Conservation (phyloP, 2,113 vertebrate species). For the Amphiprion ocellaris region DNA sequence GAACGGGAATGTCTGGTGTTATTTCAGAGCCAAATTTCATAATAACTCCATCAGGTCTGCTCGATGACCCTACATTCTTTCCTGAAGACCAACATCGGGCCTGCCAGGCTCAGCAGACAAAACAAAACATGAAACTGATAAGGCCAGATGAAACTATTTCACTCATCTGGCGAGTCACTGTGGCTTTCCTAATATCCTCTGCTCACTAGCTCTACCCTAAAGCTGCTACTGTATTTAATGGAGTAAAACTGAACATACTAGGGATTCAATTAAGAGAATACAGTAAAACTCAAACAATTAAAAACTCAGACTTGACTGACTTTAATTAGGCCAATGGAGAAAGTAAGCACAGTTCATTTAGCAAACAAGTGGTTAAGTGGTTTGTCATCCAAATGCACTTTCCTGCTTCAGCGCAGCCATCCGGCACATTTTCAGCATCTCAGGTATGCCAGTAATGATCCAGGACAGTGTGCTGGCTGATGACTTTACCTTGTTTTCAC, state of each 20-base stretch:
- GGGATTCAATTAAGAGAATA: background rate
- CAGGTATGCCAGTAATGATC: constrained; percentile 60
- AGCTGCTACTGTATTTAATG: constrained; percentile 16
- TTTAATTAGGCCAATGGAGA: background rate
- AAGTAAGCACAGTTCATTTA: no score
- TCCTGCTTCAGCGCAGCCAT: constrained; percentile 19
- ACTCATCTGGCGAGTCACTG: constrained; percentile 48
- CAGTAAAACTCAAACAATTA: background rate
- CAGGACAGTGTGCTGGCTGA: constrained; percentile 32
- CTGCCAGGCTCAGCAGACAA: constrained; percentile 66
- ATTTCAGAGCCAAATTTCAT: constrained; percentile 56
- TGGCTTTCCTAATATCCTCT: constrained; percentile 10
- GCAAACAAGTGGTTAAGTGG: no score
- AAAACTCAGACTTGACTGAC: background rate
- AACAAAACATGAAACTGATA: constrained; percentile 74
- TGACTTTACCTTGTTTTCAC: constrained; percentile 46
- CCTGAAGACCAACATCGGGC: constrained; percentile 53
- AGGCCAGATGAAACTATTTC: constrained; percentile 73
- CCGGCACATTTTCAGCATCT: constrained; percentile 21
- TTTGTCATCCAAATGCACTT: constrained; percentile 2
- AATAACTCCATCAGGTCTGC: constrained; percentile 54
- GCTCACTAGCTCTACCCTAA: constrained; percentile 1
- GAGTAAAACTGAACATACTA: background rate
- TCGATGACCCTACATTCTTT: constrained; percentile 69
- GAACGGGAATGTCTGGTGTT: constrained; percentile 45